Percentiles rank a stretch among this genome's conserved stretches.
These are phyloP conservation scores for Notothenia coriiceps DNA, from an alignment of 2,113 vertebrate genomes.

Conservation along the genomic window DNA sequence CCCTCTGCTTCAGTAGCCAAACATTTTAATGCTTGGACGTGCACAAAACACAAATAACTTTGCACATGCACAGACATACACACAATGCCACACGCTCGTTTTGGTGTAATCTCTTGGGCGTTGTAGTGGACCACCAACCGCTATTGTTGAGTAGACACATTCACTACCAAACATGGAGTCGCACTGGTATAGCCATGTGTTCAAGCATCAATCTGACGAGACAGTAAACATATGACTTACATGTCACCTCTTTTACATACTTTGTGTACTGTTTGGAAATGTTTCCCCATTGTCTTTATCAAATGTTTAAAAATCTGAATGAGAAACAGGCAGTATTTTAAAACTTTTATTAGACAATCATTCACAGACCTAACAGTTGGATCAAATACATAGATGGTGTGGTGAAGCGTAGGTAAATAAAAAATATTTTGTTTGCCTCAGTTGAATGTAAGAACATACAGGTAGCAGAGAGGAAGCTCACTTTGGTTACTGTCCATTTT, in stretches of 20 bases:
- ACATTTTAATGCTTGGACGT: constrained; percentile 1
- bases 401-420: constrained; percentile 19
- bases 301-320: background rate
- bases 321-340: constrained; percentile 28
- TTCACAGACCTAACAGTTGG: constrained; percentile 23
- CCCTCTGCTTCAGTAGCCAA: constrained; percentile 55
- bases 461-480: constrained; percentile 11
- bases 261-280: background rate
- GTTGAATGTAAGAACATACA: constrained; percentile 1
- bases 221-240: background rate
- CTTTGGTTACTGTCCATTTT: background rate
- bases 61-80: background rate
- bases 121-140: constrained; percentile 22
- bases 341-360: constrained; percentile 70
- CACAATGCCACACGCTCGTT: background rate
- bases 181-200: background rate
- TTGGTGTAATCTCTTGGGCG: constrained; percentile 37
- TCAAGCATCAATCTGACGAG: constrained; percentile 7
- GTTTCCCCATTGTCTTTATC: background rate
- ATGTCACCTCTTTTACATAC: background rate
- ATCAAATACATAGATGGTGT: constrained; percentile 15
- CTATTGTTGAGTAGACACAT: constrained; percentile 26
- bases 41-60: constrained; percentile 9
- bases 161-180: constrained; percentile 51
- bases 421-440: constrained; percentile 25